These are phyloP conservation scores for Clarias macrocephalus DNA, from an alignment of 2,113 vertebrate genomes.

Conservation along the genomic window DNA sequence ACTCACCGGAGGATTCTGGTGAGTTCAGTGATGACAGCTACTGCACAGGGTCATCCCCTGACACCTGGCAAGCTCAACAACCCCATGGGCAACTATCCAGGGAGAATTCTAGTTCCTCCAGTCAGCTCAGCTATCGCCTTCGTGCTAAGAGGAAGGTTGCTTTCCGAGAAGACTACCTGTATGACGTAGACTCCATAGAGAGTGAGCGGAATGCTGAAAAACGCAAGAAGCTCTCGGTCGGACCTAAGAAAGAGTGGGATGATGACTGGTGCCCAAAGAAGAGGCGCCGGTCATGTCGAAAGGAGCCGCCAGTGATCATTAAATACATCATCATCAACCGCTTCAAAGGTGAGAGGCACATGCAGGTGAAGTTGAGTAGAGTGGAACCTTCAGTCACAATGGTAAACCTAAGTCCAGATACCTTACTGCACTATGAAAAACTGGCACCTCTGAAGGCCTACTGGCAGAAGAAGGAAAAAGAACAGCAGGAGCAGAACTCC, in stretches of 20 bases:
- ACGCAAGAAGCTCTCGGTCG: constrained; percentile 84
- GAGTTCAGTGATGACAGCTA: constrained; percentile 95
- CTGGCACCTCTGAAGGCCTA: constrained; percentile 93
- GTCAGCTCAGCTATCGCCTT: constrained; percentile 93
- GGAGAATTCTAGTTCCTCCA: constrained; percentile 86
- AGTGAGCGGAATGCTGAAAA: constrained; percentile 92
- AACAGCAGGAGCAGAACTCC: constrained; percentile 81
- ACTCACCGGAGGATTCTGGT: constrained; percentile 90
- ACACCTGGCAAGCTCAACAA: constrained; percentile 86
- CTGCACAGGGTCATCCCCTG: constrained; percentile 91
- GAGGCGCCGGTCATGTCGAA: constrained; percentile 91
- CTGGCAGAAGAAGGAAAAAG: constrained; percentile 91
- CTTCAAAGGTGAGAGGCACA: constrained; percentile 98
- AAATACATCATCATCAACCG: constrained; percentile 99
- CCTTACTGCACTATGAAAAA: constrained; percentile 88
- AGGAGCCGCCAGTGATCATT: constrained; percentile 96
- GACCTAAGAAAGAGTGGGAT: constrained; percentile 93
- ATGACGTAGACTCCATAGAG: constrained; percentile 95
- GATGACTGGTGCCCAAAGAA: constrained; percentile 99
- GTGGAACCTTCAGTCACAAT: constrained; percentile 85
- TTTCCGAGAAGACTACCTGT: constrained; percentile 96
- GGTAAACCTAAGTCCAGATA: constrained; percentile 85
- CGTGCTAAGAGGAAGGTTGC: constrained; percentile 96
- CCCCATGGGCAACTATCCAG: constrained; percentile 85
- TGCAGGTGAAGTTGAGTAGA: constrained; percentile 93